Percentiles rank a stretch among this genome's conserved stretches.
phyloP scores from a whole-genome alignment of 1,140 invertebrate genomes.

The Littorina saxatilis region DNA sequence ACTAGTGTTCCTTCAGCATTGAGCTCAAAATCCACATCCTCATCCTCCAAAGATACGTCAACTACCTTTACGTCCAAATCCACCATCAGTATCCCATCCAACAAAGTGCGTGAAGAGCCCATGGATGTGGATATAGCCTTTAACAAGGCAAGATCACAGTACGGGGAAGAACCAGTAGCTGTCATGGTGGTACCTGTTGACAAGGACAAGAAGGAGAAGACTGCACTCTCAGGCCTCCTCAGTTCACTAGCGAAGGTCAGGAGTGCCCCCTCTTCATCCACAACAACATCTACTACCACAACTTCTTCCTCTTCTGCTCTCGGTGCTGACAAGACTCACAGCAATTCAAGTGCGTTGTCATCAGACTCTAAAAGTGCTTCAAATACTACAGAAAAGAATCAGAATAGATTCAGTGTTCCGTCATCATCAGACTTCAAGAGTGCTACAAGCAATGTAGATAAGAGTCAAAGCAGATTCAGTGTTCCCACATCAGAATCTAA shows the following conservation, averaged over 20 bases:
- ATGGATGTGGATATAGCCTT: conserved; percentile 22
- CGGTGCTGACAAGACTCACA: neutral
- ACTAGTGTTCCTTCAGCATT: too few species aligned
- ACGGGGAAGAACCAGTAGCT: neutral
- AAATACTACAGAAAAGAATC: neutral
- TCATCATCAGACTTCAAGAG: neutral
- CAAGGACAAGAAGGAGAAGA: conserved; percentile 5
- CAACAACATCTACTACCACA: conserved; percentile 7
- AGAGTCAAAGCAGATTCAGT: too few species aligned
- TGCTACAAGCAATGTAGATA: too few species aligned
- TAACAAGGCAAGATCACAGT: neutral
- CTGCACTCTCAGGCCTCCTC: conserved; percentile 38
- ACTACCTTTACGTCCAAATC: too few species aligned
- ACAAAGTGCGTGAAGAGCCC: conserved; percentile 3
- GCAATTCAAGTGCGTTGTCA: neutral
- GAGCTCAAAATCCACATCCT: too few species aligned
- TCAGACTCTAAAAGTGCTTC: neutral
- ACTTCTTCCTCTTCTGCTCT: neutral
- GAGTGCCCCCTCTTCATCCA: neutral
- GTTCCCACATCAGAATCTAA: neutral
- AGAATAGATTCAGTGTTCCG: neutral
- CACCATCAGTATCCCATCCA: too few species aligned
- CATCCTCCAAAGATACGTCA: too few species aligned
- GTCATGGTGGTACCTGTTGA: conserved; percentile 10
- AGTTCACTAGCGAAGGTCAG: conserved; percentile 38